Evolutionary conservation across 2,113 vertebrate species (phyloP), one percentile per base, ranked within the genome.

Genomic region (Cyphomyrus discorhynchus): DNA sequence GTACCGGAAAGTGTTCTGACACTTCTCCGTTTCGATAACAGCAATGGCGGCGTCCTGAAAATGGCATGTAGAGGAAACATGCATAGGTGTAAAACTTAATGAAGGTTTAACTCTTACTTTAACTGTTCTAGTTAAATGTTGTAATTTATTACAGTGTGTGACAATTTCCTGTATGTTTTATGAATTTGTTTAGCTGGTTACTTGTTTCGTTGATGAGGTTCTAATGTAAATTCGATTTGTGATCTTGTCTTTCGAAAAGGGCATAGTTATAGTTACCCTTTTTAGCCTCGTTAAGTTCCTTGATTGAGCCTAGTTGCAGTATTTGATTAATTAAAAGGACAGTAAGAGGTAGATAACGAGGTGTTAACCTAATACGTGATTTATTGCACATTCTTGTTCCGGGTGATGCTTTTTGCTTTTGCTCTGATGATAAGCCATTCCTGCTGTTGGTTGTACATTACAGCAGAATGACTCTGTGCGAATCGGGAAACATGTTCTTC

Each of bases 391-490:
- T 62, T 8, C 24, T 62, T n/a, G 24, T 58, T 42, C 86, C 52
- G 53, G 52, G 86, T 87, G 52, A 58, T 49, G 13, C 11, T 86
- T 31, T 17, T 88, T 31, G 13, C 27, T 82, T 31, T 46, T n/a
- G 50, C 11, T 56, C 21, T 15, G 27, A 3, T 84, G 27, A 4
- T 85, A 47, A 58, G 13, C 11, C 24, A 19, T 10, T 27, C 21
- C 80, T 27, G 35, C 50, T 80, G 4, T 4, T 77, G 49, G n/a
- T 89, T 5, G 50, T 46, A 46, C 21, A 84, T 80, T 31, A 19
- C 11, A 46, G 47, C 31, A 90, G 1, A 0, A 95, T 95, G 94
- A 93, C 89, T 70, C 15, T 90, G 8, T 82, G 91, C 90, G 13
- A 91, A 27, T 89, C 92, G 49, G 88, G 91, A 31, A 89, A 89